phyloP scores from a whole-genome alignment of 2,113 vertebrate genomes.

The Thalassoma bifasciatum region DNA sequence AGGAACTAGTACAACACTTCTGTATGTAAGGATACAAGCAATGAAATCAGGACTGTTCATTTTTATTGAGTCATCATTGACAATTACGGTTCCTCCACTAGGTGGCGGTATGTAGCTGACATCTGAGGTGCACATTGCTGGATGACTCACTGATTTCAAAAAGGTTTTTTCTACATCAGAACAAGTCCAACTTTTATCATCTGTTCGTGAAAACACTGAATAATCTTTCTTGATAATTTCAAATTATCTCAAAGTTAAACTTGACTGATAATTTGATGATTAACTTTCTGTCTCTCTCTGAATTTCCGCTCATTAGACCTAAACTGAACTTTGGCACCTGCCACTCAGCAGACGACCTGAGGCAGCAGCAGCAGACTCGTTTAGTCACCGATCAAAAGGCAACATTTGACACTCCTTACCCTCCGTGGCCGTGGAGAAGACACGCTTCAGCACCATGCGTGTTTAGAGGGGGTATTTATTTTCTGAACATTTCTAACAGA shows the following conservation, averaged over 20 bases:
- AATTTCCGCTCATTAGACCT: slow-evolving; percentile 3
- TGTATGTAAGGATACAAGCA: too few relatives aligned
- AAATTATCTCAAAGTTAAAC: too few relatives aligned
- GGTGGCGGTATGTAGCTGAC: slow-evolving; percentile 43
- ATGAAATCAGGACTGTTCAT: too few relatives aligned
- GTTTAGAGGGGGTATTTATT: slow-evolving; percentile 34
- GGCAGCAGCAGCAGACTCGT: slow-evolving; percentile 10
- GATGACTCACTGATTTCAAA: background rate
- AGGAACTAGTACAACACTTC: too few relatives aligned
- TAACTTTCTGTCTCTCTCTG: background rate
- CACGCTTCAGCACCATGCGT: background rate
- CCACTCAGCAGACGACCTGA: slow-evolving; percentile 21
- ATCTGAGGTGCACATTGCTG: background rate
- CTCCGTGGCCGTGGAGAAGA: slow-evolving; percentile 1
- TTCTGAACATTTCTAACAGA: background rate
- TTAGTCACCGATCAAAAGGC: slow-evolving; percentile 63
- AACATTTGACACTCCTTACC: slow-evolving; percentile 47
- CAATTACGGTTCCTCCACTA: slow-evolving; percentile 27
- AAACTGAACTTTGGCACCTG: slow-evolving; percentile 74
- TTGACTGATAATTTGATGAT: background rate
- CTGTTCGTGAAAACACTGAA: background rate
- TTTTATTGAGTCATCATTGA: too few relatives aligned
- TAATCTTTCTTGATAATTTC: too few relatives aligned
- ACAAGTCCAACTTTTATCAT: background rate
- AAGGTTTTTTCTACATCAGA: background rate